These are phyloP conservation scores for Ditylenchus dipsaci DNA, from an alignment of 1,140 invertebrate genomes.

Conservation along the genomic window DNA sequence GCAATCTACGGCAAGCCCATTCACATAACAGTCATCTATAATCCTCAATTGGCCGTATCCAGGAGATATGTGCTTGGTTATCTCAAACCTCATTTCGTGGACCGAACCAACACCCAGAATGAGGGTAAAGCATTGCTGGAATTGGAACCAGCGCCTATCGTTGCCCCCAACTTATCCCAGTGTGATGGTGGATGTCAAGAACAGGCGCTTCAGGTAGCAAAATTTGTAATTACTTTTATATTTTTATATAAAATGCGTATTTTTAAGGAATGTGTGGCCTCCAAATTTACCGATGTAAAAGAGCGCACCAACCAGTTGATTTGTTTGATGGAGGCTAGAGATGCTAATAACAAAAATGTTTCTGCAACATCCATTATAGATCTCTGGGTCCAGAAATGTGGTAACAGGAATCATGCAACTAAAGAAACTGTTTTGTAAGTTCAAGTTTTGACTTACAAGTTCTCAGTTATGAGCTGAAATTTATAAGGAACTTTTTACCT, in stretches of 20 bases:
- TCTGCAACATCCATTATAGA: neutral
- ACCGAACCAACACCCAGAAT: neutral
- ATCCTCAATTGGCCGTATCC: neutral
- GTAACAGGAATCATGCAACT: conserved; percentile 5
- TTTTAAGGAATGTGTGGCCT: conserved; percentile 12
- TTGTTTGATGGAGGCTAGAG: neutral
- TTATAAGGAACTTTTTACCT: too few relatives aligned
- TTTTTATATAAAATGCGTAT: neutral
- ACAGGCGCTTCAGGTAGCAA: neutral
- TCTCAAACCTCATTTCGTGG: conserved; percentile 17
- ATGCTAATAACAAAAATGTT: neutral
- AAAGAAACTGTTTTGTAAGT: conserved; percentile 8
- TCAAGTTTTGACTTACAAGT: too few relatives aligned
- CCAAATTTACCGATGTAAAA: conserved; percentile 5
- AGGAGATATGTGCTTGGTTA: conserved; percentile 18
- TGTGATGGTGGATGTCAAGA: neutral
- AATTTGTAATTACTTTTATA: neutral
- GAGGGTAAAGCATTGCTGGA: conserved; percentile 15
- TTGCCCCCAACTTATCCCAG: neutral
- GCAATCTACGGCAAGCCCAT: conserved; percentile 24
- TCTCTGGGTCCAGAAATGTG: neutral
- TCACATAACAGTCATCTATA: conserved; percentile 17
- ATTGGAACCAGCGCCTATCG: conserved; percentile 20
- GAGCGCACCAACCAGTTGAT: neutral
- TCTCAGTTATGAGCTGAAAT: too few relatives aligned